These are phyloP conservation scores for Urechis unicinctus DNA, from an alignment of 2,888 invertebrate species.

Conservation along the genomic window DNA sequence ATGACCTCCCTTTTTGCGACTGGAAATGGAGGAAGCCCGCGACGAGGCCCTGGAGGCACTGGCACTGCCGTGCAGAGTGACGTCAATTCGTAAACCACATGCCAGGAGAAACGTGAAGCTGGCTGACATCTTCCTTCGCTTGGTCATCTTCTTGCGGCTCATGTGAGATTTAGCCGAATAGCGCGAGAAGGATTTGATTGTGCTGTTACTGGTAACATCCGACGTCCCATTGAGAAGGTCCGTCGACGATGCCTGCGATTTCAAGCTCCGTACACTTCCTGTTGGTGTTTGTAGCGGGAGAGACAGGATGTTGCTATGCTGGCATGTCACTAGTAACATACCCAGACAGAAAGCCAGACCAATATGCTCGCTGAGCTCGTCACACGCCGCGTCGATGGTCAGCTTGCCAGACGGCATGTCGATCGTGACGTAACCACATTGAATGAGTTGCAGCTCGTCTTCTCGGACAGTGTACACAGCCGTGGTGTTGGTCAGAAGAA, in stretches of 20 bases:
- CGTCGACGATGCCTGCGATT: not conserved
- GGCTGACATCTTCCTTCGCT: constrained; percentile 17
- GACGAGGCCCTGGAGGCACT: not conserved
- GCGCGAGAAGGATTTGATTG: not conserved
- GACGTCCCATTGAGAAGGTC: not conserved
- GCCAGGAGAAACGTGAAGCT: constrained; percentile 23
- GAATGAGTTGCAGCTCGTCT: constrained; percentile 14
- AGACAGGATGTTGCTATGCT: constrained; percentile 4
- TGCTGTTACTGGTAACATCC: not conserved
- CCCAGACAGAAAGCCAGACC: constrained; percentile 19
- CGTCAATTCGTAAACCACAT: constrained; percentile 16
- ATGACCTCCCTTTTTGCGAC: not conserved
- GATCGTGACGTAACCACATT: constrained; percentile 8
- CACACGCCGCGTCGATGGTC: constrained; percentile 6
- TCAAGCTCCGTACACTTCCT: constrained; percentile 12
- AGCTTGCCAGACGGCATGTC: constrained; percentile 19
- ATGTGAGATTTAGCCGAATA: not conserved
- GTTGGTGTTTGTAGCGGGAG: not conserved
- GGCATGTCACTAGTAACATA: constrained; percentile 13
- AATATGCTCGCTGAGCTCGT: constrained; percentile 10
- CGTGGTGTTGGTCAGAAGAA: not conserved
- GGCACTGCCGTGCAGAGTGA: constrained; percentile 3
- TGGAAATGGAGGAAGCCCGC: not conserved
- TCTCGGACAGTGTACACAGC: constrained; percentile 5
- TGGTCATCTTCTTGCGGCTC: constrained; percentile 3